phyloP scores from a whole-genome alignment of 2,113 vertebrate genomes.

The Phyllostomus hastatus region DNA sequence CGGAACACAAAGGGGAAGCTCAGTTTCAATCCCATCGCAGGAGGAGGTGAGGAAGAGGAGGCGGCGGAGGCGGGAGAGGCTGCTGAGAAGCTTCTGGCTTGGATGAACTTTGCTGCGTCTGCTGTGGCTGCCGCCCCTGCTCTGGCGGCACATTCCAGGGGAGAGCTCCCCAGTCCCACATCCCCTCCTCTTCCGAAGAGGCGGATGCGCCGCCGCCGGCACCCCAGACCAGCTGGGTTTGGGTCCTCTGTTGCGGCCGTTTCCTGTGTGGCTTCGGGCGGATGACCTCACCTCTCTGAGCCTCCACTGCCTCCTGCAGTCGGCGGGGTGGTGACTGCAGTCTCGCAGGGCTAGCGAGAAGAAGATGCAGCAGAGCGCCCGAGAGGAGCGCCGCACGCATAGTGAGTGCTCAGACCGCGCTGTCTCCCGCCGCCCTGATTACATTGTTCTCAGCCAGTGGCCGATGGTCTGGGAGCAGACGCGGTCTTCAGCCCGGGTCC shows the following conservation, averaged over 20 bases:
- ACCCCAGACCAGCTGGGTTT: not conserved
- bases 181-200: not conserved
- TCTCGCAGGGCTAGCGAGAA: not conserved
- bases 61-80: not conserved
- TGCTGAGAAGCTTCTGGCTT: not conserved
- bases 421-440: accelerated
- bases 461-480: not conserved
- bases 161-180: not conserved
- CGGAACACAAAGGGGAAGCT: not conserved
- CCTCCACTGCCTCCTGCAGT: not conserved
- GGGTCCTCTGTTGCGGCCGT: accelerated
- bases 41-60: not conserved
- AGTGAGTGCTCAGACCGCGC: not conserved
- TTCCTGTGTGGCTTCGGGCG: not conserved
- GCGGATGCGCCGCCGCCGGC: accelerated
- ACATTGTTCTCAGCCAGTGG: accelerated
- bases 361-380: accelerated
- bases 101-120: not conserved
- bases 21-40: not conserved
- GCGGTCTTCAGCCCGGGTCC: not conserved
- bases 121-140: not conserved
- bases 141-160: not conserved
- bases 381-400: accelerated
- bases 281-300: not conserved
- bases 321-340: accelerated